Evolutionary conservation across 2,888 invertebrate species (phyloP), one percentile per base, ranked within the genome.

Genomic region (Thera britannica): DNA sequence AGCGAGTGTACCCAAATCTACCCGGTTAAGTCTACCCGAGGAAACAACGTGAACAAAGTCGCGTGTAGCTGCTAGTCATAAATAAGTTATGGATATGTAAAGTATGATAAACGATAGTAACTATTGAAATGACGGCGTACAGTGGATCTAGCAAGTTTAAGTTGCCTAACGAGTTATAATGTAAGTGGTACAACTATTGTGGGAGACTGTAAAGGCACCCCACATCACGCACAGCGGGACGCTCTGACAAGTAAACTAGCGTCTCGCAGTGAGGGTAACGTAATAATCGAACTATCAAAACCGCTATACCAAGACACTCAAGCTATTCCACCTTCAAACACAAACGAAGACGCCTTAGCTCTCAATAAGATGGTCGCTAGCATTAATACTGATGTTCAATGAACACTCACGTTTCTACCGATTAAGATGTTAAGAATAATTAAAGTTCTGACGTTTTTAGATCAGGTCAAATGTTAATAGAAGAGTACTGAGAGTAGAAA

Each of bases 61-160:
- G 9, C 44, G 44, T 9, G 9, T 7, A 9, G 2, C 2, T 7
- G 44, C 44, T 46, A 46, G 44, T 46, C 87, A 86, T 86, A 89
- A 92, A 93, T 93, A 93, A 92, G 90, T 93, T 92, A 93, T 89
- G 81, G 88, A 89, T 89, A 88, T 91, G 90, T 92, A 90, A 92
- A 92, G 87, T 92, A 92, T 93, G 93, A 93, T 92, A 90, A 92
- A 93, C 86, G 92, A 91, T 90, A 75, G 87, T 90, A 86, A 86
- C 86, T 84, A 86, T 89, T 85, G 88, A 92, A 93, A 92, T 92
- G 90, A 88, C 88, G 84, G 85, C 85, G 85, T 87, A 90, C 87
- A 87, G 79, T 80, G 78, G 77, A 80, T 78, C 78, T 79, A 78
- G 65, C 72, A 84, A 80, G 84, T 83, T 84, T 81, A 75, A 79